Conservation (phyloP, 2,888 invertebrate genomes). For the Trisateles emortualis region DNA sequence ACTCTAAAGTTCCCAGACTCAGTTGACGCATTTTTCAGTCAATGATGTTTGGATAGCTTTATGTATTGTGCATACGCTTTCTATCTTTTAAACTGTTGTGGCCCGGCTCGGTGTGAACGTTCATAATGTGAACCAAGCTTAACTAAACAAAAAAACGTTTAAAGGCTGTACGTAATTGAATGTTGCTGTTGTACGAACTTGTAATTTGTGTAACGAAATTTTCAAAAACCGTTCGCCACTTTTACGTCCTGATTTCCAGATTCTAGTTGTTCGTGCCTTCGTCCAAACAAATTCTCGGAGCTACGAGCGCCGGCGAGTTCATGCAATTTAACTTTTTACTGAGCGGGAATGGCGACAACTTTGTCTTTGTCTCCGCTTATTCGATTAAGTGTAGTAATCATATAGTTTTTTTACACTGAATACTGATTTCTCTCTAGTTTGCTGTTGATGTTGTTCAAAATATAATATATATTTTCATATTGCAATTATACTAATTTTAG, state of each 20-base stretch:
- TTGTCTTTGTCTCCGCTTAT: conserved; percentile 64
- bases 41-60: no score
- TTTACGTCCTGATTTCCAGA: conserved; percentile 28
- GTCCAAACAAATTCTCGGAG: conserved; percentile 54
- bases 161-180: neutral
- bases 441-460: neutral
- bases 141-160: neutral
- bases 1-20: no score
- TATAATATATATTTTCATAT: neutral
- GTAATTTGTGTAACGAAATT: conserved; percentile 21
- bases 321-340: conserved; percentile 77
- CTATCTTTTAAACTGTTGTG: no score
- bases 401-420: conserved; percentile 37
- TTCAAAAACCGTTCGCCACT: conserved; percentile 21
- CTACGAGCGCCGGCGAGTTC: conserved; percentile 49
- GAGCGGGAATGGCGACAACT: conserved; percentile 57
- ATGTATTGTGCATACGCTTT: no score
- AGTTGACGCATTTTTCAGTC: no score
- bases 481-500: no score
- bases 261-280: conserved; percentile 39
- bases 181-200: neutral
- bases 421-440: conserved; percentile 14
- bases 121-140: no score
- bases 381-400: conserved; percentile 64
- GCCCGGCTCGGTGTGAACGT: no score